A percentile compares a stretch with the other conserved stretches of the same genome.
These are phyloP conservation scores for Drosophila robusta DNA, from an alignment of 2,888 invertebrate genomes.

Conservation along the genomic window DNA sequence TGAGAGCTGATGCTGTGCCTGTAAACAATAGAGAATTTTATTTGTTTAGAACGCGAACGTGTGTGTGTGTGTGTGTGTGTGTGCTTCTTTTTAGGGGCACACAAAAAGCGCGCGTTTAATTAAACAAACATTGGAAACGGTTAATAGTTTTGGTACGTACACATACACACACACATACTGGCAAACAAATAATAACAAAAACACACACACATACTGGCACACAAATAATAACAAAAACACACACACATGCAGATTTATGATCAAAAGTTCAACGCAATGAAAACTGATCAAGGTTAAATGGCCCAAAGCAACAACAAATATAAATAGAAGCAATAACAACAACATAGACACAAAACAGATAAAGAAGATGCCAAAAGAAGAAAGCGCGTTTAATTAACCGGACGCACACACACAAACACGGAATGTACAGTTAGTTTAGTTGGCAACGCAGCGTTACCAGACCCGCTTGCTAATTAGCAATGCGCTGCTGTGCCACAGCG, in stretches of 20 bases:
- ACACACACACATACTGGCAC: slow-evolving; percentile 6
- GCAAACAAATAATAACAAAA: slow-evolving; percentile 25
- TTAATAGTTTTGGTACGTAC: slow-evolving; percentile 50
- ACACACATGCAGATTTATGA: slow-evolving; percentile 51
- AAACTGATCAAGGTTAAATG: slow-evolving; percentile 72
- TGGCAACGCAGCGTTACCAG: slow-evolving; percentile 36
- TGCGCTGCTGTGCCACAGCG: slow-evolving; percentile 4
- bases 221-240: slow-evolving; percentile 24
- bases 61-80: slow-evolving; percentile 10
- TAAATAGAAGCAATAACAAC: slow-evolving; percentile 34
- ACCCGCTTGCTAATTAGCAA: slow-evolving; percentile 4
- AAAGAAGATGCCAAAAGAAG: slow-evolving; percentile 52
- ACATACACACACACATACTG: slow-evolving; percentile 7
- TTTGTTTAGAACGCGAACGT: slow-evolving; percentile 8
- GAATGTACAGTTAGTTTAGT: slow-evolving; percentile 35
- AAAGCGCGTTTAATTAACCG: slow-evolving; percentile 68
- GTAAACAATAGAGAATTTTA: slow-evolving; percentile 39
- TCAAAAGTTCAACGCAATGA: slow-evolving; percentile 72
- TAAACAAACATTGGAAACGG: slow-evolving; percentile 50
- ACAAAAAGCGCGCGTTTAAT: slow-evolving; percentile 45
- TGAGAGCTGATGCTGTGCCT: slow-evolving; percentile 6
- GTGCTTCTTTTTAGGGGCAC: slow-evolving; percentile 25
- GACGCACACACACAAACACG: slow-evolving; percentile 22
- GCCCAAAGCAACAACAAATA: slow-evolving; percentile 35
- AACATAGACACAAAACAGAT: slow-evolving; percentile 35